Evolutionary conservation across 2,888 invertebrate genomes (phyloP), one percentile per base, ranked within the genome.

Genomic region (Chouioia cunea): DNA sequence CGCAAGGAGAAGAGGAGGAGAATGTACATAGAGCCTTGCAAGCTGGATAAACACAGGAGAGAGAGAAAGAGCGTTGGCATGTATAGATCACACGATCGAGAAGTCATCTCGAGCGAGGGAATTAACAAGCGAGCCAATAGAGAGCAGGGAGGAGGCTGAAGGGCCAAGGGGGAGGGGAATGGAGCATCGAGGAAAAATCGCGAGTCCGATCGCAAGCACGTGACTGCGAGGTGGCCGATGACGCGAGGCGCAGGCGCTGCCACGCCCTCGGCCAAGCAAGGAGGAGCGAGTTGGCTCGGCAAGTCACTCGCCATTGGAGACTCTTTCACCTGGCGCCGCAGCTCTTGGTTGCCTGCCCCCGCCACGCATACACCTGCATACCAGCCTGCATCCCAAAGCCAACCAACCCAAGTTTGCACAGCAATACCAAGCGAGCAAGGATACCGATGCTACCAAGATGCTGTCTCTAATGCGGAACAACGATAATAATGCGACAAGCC

Each of bases 241-340:
- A n/a, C 27, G 15, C 16, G 50, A 2, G 65, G 73, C 73, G 83
- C 84, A 82, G 77, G 83, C 84, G 85, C 83, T n/a, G 79, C 82
- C 83, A 82, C 85, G 80, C 84, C 85, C 79, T 78, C 79, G 77
- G 80, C 81, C 78, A 63, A 57, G 65, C 77, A 76, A 80, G 83
- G 83, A 80, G 84, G 83, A 83, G 84, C 82, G 73, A 77, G 76
- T 74, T 36, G 76, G 79, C 75, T 74, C 78, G 76, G 77, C 78
- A 76, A 79, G 79, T 74, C 77, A 79, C 77, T 79, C 78, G 77
- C 78, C 79, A 84, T 84, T 83, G 84, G 83, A 80, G 81, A 83
- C 78, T 76, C 78, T 75, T 80, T 81, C 81, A 82, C 81, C 82
- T 80, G 80, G 79, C 74, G 74, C 71, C 65, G 54, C 65, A 22